Evolutionary conservation across 2,888 invertebrate species (phyloP).

Genomic region (Thereva unica): DNA sequence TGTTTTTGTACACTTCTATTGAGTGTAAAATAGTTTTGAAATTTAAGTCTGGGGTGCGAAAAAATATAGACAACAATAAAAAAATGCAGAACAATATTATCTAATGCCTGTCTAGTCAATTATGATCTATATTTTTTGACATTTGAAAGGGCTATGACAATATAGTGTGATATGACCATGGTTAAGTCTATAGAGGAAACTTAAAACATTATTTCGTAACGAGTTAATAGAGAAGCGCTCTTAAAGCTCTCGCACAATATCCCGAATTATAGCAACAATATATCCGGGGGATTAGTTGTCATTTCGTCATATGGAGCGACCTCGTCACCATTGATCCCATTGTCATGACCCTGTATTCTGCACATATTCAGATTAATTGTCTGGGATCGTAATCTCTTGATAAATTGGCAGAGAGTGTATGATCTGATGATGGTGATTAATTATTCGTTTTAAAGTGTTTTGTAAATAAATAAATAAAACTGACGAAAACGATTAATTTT

Average conservation of each 20-base stretch:
- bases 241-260: no score
- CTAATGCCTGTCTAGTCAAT: slow-evolving; percentile 1
- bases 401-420: background rate
- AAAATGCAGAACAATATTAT: background rate
- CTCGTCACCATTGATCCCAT: slow-evolving; percentile 30
- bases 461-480: no score
- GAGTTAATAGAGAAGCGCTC: no score
- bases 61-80: background rate
- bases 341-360: slow-evolving; percentile 22
- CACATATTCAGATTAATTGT: slow-evolving; percentile 13
- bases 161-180: no score
- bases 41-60: background rate
- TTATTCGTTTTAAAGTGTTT: no score
- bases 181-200: no score
- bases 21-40: no score
- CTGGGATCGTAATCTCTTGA: background rate
- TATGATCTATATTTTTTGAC: slow-evolving; percentile 12
- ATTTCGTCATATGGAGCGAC: background rate
- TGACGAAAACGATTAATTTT: no score
- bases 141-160: slow-evolving; percentile 6
- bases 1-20: slow-evolving; percentile 1
- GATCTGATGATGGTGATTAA: background rate
- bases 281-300: no score
- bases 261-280: no score
- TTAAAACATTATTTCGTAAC: no score